Evolutionary conservation across 1,140 invertebrate genomes (phyloP).

Genomic region (Drosophila hydei): DNA sequence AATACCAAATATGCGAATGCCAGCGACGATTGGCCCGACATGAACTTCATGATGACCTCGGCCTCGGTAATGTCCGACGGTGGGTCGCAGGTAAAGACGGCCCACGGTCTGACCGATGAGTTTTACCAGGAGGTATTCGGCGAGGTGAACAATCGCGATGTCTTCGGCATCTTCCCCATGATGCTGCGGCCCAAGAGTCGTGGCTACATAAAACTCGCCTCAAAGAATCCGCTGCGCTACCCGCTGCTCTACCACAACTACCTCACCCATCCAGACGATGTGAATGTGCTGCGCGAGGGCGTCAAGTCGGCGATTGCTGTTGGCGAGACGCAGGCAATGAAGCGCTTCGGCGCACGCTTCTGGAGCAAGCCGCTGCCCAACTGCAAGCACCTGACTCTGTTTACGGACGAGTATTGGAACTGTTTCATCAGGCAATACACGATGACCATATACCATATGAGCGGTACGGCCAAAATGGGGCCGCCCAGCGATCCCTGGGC

Average conservation of each 20-base stretch:
- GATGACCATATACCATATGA: slow-evolving; percentile 94
- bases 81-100: slow-evolving; percentile 88
- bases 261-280: slow-evolving; percentile 91
- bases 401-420: slow-evolving; percentile 93
- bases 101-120: slow-evolving; percentile 91
- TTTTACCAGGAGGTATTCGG: slow-evolving; percentile 91
- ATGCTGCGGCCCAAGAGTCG: slow-evolving; percentile 93
- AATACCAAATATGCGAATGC: slow-evolving; percentile 93
- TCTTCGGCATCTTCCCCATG: slow-evolving; percentile 93
- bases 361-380: slow-evolving; percentile 90
- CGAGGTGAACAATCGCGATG: slow-evolving; percentile 89
- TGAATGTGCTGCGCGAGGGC: slow-evolving; percentile 91
- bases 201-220: slow-evolving; percentile 90
- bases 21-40: slow-evolving; percentile 94
- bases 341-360: slow-evolving; percentile 89
- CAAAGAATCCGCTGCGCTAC: slow-evolving; percentile 92
- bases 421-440: slow-evolving; percentile 92
- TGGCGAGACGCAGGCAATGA: slow-evolving; percentile 89
- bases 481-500: slow-evolving; percentile 89
- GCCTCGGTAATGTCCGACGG: slow-evolving; percentile 90
- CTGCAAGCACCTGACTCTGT: slow-evolving; percentile 90
- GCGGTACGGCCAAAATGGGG: slow-evolving; percentile 94
- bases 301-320: slow-evolving; percentile 93
- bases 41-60: slow-evolving; percentile 94
- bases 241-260: slow-evolving; percentile 94